phyloP scores from a whole-genome alignment of 1,140 invertebrate genomes.

The Epicauta chinensis region DNA sequence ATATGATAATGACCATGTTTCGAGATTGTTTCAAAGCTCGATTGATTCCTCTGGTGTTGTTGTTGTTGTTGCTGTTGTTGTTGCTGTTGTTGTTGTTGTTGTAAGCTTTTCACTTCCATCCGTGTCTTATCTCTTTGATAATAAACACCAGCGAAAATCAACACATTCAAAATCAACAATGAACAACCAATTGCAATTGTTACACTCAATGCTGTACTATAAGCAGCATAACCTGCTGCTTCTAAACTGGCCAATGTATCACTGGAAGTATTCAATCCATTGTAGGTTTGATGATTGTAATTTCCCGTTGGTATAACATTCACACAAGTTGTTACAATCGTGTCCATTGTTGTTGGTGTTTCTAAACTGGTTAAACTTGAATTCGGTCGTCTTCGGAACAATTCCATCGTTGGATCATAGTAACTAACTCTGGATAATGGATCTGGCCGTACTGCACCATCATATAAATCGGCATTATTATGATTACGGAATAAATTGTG shows the following conservation, averaged over 20 bases:
- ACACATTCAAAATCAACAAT: constrained; percentile 74
- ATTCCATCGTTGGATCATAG: constrained; percentile 49
- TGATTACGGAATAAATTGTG: constrained; percentile 80
- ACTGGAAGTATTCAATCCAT: constrained; percentile 53
- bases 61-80: constrained; percentile 59
- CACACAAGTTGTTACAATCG: constrained; percentile 51
- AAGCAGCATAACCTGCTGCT: constrained; percentile 71
- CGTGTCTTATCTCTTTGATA: constrained; percentile 79
- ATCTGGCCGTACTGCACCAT: constrained; percentile 73
- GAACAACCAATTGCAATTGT: constrained; percentile 86
- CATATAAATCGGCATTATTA: constrained; percentile 73
- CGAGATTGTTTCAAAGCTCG: constrained; percentile 61
- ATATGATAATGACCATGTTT: constrained; percentile 63
- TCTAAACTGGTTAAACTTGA: constrained; percentile 46
- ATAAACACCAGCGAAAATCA: constrained; percentile 81
- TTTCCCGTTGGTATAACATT: constrained; percentile 49
- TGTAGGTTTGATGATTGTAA: constrained; percentile 50
- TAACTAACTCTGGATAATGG: constrained; percentile 58
- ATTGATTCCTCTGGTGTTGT: constrained; percentile 61
- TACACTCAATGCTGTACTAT: constrained; percentile 76
- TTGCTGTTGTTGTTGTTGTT: constrained; percentile 61
- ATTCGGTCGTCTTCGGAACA: constrained; percentile 50
- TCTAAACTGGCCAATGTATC: constrained; percentile 70
- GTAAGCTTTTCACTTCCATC: constrained; percentile 69
- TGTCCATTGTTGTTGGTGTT: constrained; percentile 52